These are phyloP conservation scores for Diaperis boleti DNA, from an alignment of 2,888 invertebrate genomes.

Conservation along the genomic window DNA sequence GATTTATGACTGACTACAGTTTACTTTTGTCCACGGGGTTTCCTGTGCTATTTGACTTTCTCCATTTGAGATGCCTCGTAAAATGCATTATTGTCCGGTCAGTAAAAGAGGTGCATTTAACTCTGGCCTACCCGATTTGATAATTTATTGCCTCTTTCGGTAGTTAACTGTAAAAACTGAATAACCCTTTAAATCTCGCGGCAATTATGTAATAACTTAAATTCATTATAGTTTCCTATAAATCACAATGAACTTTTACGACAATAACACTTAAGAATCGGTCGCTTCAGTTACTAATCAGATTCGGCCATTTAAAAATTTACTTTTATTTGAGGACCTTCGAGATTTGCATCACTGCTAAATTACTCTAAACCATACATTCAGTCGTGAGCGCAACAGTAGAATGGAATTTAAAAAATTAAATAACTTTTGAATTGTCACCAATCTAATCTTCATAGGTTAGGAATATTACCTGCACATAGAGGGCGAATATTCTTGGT, in stretches of 20 bases:
- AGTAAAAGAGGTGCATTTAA: conserved; percentile 11
- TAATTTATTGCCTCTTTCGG: conserved; percentile 34
- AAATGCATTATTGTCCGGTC: conserved; percentile 24
- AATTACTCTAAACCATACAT: no score
- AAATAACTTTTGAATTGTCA: no score
- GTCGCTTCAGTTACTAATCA: conserved; percentile 23
- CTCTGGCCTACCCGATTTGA: conserved; percentile 16
- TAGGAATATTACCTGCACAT: no score
- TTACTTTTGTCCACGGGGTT: conserved; percentile 28
- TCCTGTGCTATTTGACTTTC: conserved; percentile 34
- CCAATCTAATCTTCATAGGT: no score
- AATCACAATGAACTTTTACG: conserved; percentile 29
- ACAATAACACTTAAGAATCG: conserved; percentile 6
- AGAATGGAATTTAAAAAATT: no score
- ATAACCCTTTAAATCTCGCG: conserved; percentile 23
- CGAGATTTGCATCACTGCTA: no score
- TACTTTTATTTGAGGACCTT: no score
- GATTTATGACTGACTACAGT: conserved; percentile 32
- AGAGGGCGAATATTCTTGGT: no score
- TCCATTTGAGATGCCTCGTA: conserved; percentile 29
- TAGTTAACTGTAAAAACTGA: conserved; percentile 35
- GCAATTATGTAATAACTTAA: conserved; percentile 33
- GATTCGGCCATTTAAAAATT: no score
- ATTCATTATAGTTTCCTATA: conserved; percentile 27
- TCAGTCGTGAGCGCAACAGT: no score